Base-by-base conservation (phyloP, 1,140 invertebrate genomes). In the Belonocnema kinseyi region DNA sequence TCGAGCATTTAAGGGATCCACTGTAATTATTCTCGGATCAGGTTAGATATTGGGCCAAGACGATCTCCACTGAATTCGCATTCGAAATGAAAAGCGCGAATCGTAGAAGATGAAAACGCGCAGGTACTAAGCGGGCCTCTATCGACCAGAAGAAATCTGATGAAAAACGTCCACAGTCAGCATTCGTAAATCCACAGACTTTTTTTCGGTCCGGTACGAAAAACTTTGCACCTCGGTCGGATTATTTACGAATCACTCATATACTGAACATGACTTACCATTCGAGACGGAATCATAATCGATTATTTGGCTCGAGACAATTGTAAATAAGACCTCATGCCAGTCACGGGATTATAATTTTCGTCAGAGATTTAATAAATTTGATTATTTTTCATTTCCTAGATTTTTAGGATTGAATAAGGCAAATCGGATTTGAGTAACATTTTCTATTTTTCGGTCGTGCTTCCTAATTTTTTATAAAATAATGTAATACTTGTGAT, bases 81-180 rank as follows among this genome's bases (percentile, higher is more conserved):
- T 71, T 70, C 73, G 19, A 82, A 85, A 85, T 84, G 74, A 80
- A 85, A 83, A 76, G 79, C 78, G 66, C 72, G 40, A 40, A 75
- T 50, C 13, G 50, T 6, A 74, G 40, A 11, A 46, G 10, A 33
- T 54, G 50, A 54, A 52, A 53, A 54, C 52, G 52, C 26, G 51
- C 21, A 46, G 33, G 26, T 26, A 66, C n/a, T 46, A 5, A 66
- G 26, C 16, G 58, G 3, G 7, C 13, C 33, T 33, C 14, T 33
- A 66, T 66, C 61, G 61, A 46, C 61, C 61, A 33, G 40, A 4
- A 40, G 17, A 33, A 33, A 52, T 52, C 52, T 13, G 33, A 66
- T 66, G 61, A 66, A 21, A 66, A 66, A 66, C 61, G 61, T 74
- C 46, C 46, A 72, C 21, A 50, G 14, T 52, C n/a, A 17, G 6